A percentile compares a stretch with the other conserved stretches of the same genome.
Evolutionary conservation across 2,888 invertebrate genomes (phyloP).

Genomic region (Homarus gammarus): DNA sequence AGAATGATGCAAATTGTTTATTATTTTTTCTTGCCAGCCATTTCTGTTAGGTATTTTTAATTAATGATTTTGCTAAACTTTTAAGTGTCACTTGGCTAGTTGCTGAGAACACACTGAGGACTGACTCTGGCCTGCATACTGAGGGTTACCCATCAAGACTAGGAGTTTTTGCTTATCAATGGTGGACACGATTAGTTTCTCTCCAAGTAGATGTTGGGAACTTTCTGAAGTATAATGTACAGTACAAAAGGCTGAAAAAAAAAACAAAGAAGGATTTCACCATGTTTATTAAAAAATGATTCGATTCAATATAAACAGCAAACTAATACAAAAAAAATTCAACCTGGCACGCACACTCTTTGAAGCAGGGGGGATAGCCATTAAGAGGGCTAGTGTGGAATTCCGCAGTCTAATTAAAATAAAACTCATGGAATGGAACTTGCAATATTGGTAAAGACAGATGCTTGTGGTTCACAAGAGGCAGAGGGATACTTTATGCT

Average conservation of each 20-base stretch:
- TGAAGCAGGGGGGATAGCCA: constrained; percentile 46
- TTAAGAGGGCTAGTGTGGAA: neutral
- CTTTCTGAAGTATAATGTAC: too few relatives aligned
- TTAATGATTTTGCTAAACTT: too few relatives aligned
- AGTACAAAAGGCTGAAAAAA: neutral
- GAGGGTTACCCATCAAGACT: too few relatives aligned
- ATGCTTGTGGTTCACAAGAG: constrained; percentile 26
- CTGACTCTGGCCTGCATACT: too few relatives aligned
- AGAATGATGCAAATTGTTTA: too few relatives aligned
- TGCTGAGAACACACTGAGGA: too few relatives aligned
- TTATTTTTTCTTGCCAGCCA: too few relatives aligned
- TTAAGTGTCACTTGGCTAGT: too few relatives aligned
- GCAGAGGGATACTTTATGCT: constrained; percentile 32
- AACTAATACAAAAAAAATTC: constrained; percentile 55
- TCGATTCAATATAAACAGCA: constrained; percentile 65
- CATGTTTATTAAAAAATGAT: constrained; percentile 59
- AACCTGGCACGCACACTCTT: constrained; percentile 43
- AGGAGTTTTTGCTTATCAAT: too few relatives aligned
- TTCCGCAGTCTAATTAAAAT: constrained; percentile 16
- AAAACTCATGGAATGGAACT: constrained; percentile 7
- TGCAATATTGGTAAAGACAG: neutral
- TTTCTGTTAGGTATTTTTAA: too few relatives aligned
- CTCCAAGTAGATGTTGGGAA: too few relatives aligned
- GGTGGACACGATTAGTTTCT: too few relatives aligned
- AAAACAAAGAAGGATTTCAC: constrained; percentile 49